Evolutionary conservation across 2,888 invertebrate genomes (phyloP), one percentile per base, ranked within the genome.

Genomic region (Spodoptera picta): DNA sequence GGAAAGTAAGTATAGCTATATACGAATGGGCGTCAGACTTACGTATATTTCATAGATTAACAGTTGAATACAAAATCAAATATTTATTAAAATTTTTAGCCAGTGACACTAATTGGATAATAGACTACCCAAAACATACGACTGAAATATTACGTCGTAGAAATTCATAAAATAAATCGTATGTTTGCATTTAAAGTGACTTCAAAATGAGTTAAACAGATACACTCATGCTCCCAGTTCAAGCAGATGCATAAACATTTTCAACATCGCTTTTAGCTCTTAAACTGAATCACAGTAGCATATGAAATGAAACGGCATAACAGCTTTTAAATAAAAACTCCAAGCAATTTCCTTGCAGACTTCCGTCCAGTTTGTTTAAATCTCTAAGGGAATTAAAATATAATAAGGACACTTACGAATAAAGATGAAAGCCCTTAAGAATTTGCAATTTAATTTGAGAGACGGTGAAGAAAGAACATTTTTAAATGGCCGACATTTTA

Each of bases 381-480:
- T 75, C 70, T 60, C 70, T 68, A 44, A 55, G 58, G 53, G 73
- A 81, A 83, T 85, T 81, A 82, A 83, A 84, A 80, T 77, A 82
- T 82, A 82, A 86, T 83, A 82, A 79, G 71, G 77, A 77, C 78
- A 71, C 82, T 84, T 73, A 79, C 71, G 66, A 82, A 81, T 65
- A 82, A 83, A 82, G 77, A 71, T 62, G 63, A 77, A 66, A 75
- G 74, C 75, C 81, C 64, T 71, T 56, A 66, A 69, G 74, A 82
- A 82, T 79, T 82, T 65, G 65, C 76, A 83, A 85, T 84, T 84
- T 73, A 83, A 86, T 87, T 86, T 84, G 65, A 71, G 62, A 68
- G 75, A 57, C 66, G 75, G 71, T 50, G 67, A 70, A 77, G 74
- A 81, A 80, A 73, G 77, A 80, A 82, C 86, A 85, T 86, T 84